A percentile compares a stretch with the other conserved stretches of the same genome.
phyloP scores from a whole-genome alignment of 1,140 invertebrate genomes.

The Papilio aristodemus region DNA sequence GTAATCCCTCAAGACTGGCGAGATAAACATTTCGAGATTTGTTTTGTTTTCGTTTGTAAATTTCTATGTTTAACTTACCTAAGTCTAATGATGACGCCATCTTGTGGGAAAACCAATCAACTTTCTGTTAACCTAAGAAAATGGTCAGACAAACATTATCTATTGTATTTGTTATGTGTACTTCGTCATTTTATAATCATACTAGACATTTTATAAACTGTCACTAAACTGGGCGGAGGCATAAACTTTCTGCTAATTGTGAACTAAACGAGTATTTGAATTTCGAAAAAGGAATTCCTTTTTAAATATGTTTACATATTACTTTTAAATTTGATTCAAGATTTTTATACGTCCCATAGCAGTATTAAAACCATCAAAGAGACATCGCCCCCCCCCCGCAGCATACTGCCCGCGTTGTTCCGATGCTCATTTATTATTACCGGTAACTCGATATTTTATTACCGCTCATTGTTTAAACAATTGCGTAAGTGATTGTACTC shows the following conservation, averaged over 20 bases:
- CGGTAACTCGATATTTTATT: conserved; percentile 70
- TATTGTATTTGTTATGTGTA: no score
- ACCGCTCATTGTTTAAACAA: conserved; percentile 69
- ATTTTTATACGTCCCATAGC: not conserved
- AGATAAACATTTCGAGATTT: conserved; percentile 44
- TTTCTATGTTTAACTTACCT: not conserved
- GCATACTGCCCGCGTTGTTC: conserved; percentile 37
- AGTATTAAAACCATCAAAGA: conserved; percentile 31
- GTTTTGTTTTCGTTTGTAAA: not conserved
- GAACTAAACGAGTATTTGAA: no score
- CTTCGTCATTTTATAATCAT: no score
- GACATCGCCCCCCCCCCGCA: conserved; percentile 44
- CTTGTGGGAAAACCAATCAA: not conserved
- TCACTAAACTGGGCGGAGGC: no score
- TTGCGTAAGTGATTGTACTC: conserved; percentile 70
- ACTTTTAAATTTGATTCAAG: no score
- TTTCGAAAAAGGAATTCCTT: no score
- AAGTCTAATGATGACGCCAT: not conserved
- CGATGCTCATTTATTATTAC: conserved; percentile 60
- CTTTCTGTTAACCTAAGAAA: not conserved
- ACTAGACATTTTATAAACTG: no score
- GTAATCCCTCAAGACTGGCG: conserved; percentile 37
- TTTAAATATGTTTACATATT: no score
- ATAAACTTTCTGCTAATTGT: no score
- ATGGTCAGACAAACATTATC: no score